Evolutionary conservation across 2,888 invertebrate genomes (phyloP), one percentile per base, ranked within the genome.

Genomic region (Mythimna pallens): DNA sequence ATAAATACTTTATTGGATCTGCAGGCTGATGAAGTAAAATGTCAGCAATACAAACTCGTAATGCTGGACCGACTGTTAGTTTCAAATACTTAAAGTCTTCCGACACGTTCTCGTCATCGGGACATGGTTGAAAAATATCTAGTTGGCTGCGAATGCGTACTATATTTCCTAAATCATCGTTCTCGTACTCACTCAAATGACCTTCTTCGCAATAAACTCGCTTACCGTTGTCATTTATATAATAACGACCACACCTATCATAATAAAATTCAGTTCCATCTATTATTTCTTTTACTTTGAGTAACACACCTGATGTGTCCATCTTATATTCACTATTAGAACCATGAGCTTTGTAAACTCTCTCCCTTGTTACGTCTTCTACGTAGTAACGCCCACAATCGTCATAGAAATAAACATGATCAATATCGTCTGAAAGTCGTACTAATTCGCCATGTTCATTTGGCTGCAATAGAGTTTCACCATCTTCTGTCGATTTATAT

Each of bases 111-210:
- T 89, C 91, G 78, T 95, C 94, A 55, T 89, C 92, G 10, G 95
- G 93, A 78, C 96, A 96, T 20, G 89, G 87, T 57, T 94, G 89
- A 82, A 95, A 93, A 71, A 93, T 84, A 81, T 94, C 94, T 65
- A 89, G 77, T 55, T 93, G 91, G 76, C 93, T 95, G 55, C 93
- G 93, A 81, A 94, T 93, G 65, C 95, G 93, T 3, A 96, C 95
- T n/a, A 96, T 87, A 82, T 96, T 96, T 59, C 96, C 96, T 73
- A 96, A 90, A 0, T 94, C 96, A 89, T 96, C 96, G 78, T 93
- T 93, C 90, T 96, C 95, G 80, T 95, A 96, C 85, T 96, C 96
- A 89, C 95, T 96, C 3, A 84, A 64, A 58, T 92, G 73, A 86
- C 94, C 96, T 68, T 81, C 82, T 30, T 96, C 96, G 30, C 93